A percentile compares a stretch with the other conserved stretches of the same genome.
These are phyloP conservation scores for Brienomyrus longianalis DNA, from an alignment of 2,113 vertebrate genomes.

Conservation along the genomic window DNA sequence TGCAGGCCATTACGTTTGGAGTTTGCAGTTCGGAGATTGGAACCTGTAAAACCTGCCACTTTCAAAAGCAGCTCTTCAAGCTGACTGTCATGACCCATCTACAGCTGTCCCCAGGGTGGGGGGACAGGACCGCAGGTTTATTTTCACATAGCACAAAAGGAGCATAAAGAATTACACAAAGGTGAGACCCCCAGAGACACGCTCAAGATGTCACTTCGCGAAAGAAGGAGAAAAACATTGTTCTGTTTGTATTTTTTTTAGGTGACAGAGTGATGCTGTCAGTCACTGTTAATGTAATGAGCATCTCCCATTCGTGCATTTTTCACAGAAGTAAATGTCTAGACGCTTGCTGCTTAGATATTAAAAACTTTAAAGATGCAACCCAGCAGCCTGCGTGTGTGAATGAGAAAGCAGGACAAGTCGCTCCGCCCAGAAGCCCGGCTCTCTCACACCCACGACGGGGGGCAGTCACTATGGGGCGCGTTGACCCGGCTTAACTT, in stretches of 20 bases:
- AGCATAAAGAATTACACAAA: not conserved
- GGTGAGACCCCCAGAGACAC: not conserved
- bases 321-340: not conserved
- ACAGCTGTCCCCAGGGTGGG: not conserved
- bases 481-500: fast-evolving
- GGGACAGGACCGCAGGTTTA: not conserved
- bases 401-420: not conserved
- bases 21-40: not conserved
- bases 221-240: not conserved
- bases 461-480: not conserved
- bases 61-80: not conserved
- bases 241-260: not conserved
- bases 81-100: not conserved
- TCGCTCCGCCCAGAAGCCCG: not conserved
- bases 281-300: not conserved
- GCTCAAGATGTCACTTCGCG: not conserved
- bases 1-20: not conserved
- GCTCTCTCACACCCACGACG: not conserved
- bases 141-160: not conserved
- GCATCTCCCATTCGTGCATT: not conserved
- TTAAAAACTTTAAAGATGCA: not conserved
- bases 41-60: not conserved
- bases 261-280: not conserved
- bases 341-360: not conserved
- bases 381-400: not conserved